Evolutionary conservation across 2,113 vertebrate genomes (phyloP).

Genomic region (Myxocyprinus asiaticus): DNA sequence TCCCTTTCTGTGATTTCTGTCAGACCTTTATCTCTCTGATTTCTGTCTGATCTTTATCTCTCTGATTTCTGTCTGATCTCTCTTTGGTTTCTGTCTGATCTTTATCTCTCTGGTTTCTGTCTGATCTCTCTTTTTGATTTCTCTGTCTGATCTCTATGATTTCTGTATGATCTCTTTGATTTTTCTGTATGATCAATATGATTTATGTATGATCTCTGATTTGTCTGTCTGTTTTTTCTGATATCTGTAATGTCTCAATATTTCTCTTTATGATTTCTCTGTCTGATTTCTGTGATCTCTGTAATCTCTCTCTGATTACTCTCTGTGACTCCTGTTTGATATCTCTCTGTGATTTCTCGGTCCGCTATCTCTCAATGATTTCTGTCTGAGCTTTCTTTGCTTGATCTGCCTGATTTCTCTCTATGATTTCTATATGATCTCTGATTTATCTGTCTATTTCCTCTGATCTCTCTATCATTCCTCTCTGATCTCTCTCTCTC

Average conservation of each 20-base stretch:
- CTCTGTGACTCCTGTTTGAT: neutral
- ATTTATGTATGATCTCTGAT: too few relatives aligned
- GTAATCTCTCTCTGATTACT: neutral
- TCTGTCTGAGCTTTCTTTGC: too few relatives aligned
- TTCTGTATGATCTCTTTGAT: neutral
- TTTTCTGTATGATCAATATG: neutral
- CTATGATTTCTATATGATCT: neutral
- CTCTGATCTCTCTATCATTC: too few relatives aligned
- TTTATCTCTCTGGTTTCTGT: too few relatives aligned
- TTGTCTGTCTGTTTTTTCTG: neutral
- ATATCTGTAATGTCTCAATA: too few relatives aligned
- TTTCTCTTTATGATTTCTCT: neutral
- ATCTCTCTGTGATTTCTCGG: neutral
- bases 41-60: too few relatives aligned
- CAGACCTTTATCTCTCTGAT: too few relatives aligned
- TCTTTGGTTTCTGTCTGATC: too few relatives aligned
- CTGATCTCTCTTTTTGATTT: neutral
- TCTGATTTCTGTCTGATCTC: too few relatives aligned
- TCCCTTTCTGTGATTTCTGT: too few relatives aligned
- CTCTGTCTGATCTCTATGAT: too few relatives aligned
- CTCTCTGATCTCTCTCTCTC: neutral
- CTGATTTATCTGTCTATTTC: neutral
- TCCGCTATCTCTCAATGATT: neutral
- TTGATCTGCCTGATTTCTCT: neutral
- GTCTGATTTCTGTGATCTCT: neutral